Percentiles rank a stretch among this genome's conserved stretches.
These are phyloP conservation scores for Margaritifera margaritifera DNA, from an alignment of 2,888 invertebrate genomes.

Conservation along the genomic window DNA sequence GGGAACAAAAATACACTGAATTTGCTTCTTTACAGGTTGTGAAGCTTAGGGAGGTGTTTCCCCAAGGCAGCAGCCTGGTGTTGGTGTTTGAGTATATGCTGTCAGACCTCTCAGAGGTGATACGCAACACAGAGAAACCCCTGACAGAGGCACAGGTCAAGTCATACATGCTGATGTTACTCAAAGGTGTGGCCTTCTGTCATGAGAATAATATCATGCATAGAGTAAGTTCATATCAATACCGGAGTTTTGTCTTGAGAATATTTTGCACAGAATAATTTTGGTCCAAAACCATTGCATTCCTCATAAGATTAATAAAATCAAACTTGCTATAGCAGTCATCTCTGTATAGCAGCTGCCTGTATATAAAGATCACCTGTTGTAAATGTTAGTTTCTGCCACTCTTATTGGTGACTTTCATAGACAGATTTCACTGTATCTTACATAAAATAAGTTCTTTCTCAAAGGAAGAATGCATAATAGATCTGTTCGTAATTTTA, in stretches of 20 bases:
- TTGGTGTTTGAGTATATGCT: conserved; percentile 95
- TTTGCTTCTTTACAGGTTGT: conserved; percentile 80
- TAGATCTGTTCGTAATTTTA: too few species aligned
- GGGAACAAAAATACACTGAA: too few species aligned
- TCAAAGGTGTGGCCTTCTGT: conserved; percentile 90
- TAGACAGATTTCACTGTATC: too few species aligned
- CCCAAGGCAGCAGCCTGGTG: conserved; percentile 89
- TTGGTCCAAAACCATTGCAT: neutral
- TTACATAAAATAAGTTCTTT: too few species aligned
- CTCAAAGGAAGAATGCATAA: too few species aligned
- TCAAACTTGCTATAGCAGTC: too few species aligned
- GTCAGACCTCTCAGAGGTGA: conserved; percentile 75
- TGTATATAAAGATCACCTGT: too few species aligned
- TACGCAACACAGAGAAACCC: conserved; percentile 75
- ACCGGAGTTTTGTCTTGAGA: neutral
- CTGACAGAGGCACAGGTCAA: conserved; percentile 84
- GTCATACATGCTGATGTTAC: conserved; percentile 89
- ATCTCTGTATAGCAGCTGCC: too few species aligned
- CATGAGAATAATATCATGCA: conserved; percentile 94
- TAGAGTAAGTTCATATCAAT: conserved; percentile 78
- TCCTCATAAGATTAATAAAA: neutral
- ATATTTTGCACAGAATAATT: neutral
- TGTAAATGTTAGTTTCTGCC: too few species aligned
- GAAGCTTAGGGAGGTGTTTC: conserved; percentile 89
- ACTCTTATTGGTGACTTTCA: too few species aligned